Evolutionary conservation across 2,888 invertebrate species (phyloP).

Genomic region (Drosophila mercatorum): DNA sequence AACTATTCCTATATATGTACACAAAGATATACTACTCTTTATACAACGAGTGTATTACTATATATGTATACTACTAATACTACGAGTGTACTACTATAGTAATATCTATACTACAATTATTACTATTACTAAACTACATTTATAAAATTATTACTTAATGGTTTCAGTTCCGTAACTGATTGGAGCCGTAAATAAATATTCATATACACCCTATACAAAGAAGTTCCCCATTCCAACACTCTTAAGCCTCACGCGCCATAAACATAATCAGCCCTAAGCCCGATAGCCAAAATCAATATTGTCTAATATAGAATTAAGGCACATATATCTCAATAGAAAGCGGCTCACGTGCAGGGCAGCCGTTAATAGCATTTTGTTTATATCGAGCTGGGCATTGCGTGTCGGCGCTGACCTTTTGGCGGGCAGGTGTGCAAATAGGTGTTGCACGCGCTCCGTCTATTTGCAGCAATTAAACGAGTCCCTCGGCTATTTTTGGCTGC

Average conservation of each 20-base stretch:
- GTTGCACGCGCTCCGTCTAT: constrained; percentile 35
- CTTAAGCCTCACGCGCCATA: neutral
- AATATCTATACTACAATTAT: too few species aligned
- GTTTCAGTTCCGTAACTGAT: neutral
- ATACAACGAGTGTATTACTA: too few species aligned
- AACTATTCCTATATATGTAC: too few species aligned
- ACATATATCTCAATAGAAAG: constrained; percentile 2
- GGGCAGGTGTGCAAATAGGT: constrained; percentile 33
- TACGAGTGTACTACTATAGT: too few species aligned
- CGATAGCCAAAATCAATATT: constrained; percentile 7
- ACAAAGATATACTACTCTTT: too few species aligned
- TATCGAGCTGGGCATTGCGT: constrained; percentile 51
- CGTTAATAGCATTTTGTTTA: constrained; percentile 50
- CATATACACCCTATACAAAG: neutral
- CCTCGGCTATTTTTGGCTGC: constrained; percentile 34
- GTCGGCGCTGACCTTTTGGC: constrained; percentile 57
- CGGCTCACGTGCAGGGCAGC: constrained; percentile 34
- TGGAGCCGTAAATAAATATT: neutral
- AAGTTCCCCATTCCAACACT: neutral
- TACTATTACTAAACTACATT: too few species aligned
- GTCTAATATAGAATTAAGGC: neutral
- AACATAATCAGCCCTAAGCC: constrained; percentile 3
- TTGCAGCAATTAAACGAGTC: constrained; percentile 23
- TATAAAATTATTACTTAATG: too few species aligned
- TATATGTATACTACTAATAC: too few species aligned